These are phyloP conservation scores for Apeltes quadracus DNA, from an alignment of 2,113 vertebrate genomes.

Conservation along the genomic window DNA sequence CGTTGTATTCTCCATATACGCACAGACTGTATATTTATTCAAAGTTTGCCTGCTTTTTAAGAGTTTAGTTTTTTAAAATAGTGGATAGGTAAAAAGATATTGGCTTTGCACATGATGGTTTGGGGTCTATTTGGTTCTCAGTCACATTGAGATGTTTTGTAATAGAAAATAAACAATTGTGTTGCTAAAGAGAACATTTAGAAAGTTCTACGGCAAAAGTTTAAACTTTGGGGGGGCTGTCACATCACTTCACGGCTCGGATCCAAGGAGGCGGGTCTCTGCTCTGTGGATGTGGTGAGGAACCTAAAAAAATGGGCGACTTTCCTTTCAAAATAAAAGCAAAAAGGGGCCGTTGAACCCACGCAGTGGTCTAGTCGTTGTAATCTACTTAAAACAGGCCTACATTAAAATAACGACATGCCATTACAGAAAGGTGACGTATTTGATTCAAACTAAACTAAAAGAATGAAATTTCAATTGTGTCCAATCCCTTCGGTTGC, in stretches of 20 bases:
- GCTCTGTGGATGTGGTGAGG: background rate
- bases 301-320: background rate
- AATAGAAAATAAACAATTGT: background rate
- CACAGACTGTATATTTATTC: background rate
- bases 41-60: background rate
- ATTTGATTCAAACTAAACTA: background rate
- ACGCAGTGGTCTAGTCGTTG: background rate
- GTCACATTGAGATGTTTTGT: background rate
- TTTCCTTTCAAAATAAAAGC: constrained; percentile 53
- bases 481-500: background rate
- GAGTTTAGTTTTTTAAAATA: too few relatives aligned
- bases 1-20: background rate
- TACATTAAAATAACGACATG: background rate
- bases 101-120: background rate
- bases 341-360: background rate
- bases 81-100: background rate
- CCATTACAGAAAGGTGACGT: too few relatives aligned
- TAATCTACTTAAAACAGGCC: background rate
- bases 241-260: constrained; percentile 35
- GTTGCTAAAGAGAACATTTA: background rate
- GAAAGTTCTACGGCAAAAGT: constrained; percentile 28
- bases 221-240: background rate
- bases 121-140: background rate
- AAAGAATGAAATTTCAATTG: too few relatives aligned
- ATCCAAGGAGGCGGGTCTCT: constrained; percentile 13